A percentile compares a stretch with the other conserved stretches of the same genome.
Evolutionary conservation across 1,140 invertebrate species (phyloP).

Genomic region (honey bee (Apis mellifera)): DNA sequence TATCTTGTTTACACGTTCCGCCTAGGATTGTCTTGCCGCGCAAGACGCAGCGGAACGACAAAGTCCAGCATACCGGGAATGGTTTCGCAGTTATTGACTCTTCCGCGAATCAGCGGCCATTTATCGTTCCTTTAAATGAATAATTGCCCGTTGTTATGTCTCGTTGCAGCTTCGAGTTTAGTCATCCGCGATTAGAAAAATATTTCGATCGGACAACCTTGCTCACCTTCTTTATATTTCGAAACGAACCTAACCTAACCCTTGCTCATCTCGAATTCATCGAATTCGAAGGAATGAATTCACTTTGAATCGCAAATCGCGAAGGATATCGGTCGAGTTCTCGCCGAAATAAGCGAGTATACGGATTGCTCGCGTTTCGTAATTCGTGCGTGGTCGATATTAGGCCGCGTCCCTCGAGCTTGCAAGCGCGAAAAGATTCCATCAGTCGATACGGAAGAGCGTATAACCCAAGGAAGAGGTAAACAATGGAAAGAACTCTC

Average conservation of each 20-base stretch:
- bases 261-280: background rate
- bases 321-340: background rate
- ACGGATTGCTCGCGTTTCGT: background rate
- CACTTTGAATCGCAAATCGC: background rate
- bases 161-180: background rate
- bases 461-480: background rate
- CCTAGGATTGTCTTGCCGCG: background rate
- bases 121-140: constrained; percentile 58
- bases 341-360: too few relatives aligned
- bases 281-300: background rate
- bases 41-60: constrained; percentile 28
- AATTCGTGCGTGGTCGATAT: background rate
- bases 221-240: background rate
- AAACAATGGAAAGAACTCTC: background rate
- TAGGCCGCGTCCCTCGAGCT: too few relatives aligned
- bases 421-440: constrained; percentile 3
- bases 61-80: constrained; percentile 43
- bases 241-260: background rate
- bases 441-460: background rate
- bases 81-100: constrained; percentile 51
- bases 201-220: background rate
- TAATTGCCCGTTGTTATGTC: constrained; percentile 31
- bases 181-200: background rate
- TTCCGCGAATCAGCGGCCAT: constrained; percentile 49
- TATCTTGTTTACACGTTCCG: constrained; percentile 48